Conservation (phyloP, 1,140 invertebrate species). For the Meloidogyne chitwoodi region DNA sequence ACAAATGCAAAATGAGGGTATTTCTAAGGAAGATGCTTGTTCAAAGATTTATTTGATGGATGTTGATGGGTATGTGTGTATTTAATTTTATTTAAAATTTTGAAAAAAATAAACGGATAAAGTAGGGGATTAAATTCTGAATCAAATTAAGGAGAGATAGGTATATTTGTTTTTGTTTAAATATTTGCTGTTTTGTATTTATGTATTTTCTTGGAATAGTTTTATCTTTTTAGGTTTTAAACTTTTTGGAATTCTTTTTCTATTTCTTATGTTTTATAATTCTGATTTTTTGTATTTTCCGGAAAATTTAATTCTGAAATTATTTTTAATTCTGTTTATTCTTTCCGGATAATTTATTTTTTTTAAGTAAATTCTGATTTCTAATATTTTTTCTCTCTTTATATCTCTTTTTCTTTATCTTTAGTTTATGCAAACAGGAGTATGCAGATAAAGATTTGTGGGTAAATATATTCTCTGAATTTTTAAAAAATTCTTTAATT, state of each 20-base stretch:
- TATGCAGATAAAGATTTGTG: background rate
- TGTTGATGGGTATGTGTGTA: constrained; percentile 63
- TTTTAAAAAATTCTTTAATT: background rate
- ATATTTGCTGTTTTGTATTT: too few species aligned
- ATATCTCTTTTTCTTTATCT: background rate
- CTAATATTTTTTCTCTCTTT: background rate
- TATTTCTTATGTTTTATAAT: background rate
- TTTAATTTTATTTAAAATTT: constrained; percentile 48
- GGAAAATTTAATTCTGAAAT: background rate
- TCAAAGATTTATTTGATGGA: constrained; percentile 73
- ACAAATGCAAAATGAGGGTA: constrained; percentile 68
- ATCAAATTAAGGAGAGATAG: too few species aligned
- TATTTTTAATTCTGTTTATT: too few species aligned
- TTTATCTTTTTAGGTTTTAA: too few species aligned
- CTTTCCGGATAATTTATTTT: too few species aligned
- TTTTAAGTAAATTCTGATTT: too few species aligned
- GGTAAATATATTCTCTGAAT: background rate
- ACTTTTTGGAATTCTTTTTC: too few species aligned
- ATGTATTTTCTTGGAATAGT: too few species aligned
- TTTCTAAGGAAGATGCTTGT: constrained; percentile 70
- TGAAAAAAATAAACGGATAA: constrained; percentile 34
- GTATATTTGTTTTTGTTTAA: too few species aligned
- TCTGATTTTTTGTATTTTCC: too few species aligned
- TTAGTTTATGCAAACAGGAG: background rate
- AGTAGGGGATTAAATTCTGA: too few species aligned